These are phyloP conservation scores for Nudaria mundana DNA, from an alignment of 2,888 invertebrate species.

Conservation along the genomic window DNA sequence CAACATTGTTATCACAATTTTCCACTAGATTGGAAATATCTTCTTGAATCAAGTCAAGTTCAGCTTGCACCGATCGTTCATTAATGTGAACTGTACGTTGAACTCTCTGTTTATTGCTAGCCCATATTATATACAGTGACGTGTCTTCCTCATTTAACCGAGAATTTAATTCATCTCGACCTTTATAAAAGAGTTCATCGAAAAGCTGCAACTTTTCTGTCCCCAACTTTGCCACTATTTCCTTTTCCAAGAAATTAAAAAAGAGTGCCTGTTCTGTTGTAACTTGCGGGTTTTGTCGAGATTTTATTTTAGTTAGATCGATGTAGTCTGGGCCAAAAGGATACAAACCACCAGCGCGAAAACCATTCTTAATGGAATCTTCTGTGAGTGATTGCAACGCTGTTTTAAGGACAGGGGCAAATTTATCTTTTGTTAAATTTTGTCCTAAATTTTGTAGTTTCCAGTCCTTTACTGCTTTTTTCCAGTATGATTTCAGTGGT, in stretches of 20 bases:
- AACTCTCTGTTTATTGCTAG: constrained; percentile 18
- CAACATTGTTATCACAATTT: constrained; percentile 7
- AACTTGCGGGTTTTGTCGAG: constrained; percentile 8
- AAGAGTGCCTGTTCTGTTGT: constrained; percentile 8
- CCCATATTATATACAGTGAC: constrained; percentile 23
- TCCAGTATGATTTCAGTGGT: constrained; percentile 25
- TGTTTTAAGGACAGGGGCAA: constrained; percentile 24
- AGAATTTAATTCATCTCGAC: constrained; percentile 12
- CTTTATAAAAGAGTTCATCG: constrained; percentile 21
- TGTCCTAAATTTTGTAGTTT: constrained; percentile 20
- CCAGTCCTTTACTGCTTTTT: constrained; percentile 22
- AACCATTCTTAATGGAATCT: constrained; percentile 28
- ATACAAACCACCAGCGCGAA: constrained; percentile 24
- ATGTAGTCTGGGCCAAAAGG: constrained; percentile 33
- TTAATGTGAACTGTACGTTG: background rate
- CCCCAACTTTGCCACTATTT: constrained; percentile 19
- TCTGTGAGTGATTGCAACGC: constrained; percentile 14
- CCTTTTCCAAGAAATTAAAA: constrained; percentile 20
- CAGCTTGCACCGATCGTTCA: background rate
- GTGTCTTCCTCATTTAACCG: constrained; percentile 14
- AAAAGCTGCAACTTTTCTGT: constrained; percentile 22
- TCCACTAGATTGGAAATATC: constrained; percentile 8
- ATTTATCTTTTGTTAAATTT: constrained; percentile 25
- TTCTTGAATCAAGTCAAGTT: constrained; percentile 8
- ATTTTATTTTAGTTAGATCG: constrained; percentile 26